Evolutionary conservation across 1,140 invertebrate genomes (phyloP).

Genomic region (Vanessa tameamea): DNA sequence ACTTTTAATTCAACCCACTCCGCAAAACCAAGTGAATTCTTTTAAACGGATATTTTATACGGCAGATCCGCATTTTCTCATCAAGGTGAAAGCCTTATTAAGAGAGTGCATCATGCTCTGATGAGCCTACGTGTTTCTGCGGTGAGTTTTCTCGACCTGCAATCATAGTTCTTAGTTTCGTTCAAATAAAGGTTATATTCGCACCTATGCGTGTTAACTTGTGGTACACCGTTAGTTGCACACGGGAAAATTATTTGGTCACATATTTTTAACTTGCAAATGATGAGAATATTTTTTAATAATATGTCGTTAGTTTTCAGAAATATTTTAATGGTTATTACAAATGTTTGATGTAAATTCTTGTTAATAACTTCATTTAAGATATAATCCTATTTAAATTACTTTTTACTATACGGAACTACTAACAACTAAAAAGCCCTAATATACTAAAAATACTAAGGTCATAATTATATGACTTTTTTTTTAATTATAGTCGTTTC

Average conservation of each 20-base stretch:
- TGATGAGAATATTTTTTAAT: slow-evolving; percentile 1
- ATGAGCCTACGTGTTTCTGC: slow-evolving; percentile 1
- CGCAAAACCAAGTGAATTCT: slow-evolving; percentile 2
- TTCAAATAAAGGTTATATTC: background rate
- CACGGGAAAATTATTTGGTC: slow-evolving; percentile 3
- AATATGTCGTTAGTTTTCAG: background rate
- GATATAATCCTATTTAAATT: too few relatives aligned
- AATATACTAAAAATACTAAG: too few relatives aligned
- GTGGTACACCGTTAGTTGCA: background rate
- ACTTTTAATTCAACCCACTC: background rate
- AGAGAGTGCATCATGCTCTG: slow-evolving; percentile 17
- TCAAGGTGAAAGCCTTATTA: slow-evolving; percentile 25
- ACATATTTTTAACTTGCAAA: slow-evolving; percentile 5
- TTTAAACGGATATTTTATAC: slow-evolving; percentile 14
- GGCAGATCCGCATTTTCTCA: slow-evolving; percentile 16
- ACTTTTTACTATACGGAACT: too few relatives aligned
- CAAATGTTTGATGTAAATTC: too few relatives aligned
- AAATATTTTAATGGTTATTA: background rate
- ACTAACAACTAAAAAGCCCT: too few relatives aligned
- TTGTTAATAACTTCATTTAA: too few relatives aligned
- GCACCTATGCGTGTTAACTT: background rate
- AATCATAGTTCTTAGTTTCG: background rate
- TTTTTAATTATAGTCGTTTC: too few relatives aligned
- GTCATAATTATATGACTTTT: too few relatives aligned
- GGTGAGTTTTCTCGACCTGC: background rate